Evolutionary conservation across 2,797 vertebrate genomes (phyloP), one percentile per base, ranked within the genome.

Genomic region (Microctenopoma steveboyesi): DNA sequence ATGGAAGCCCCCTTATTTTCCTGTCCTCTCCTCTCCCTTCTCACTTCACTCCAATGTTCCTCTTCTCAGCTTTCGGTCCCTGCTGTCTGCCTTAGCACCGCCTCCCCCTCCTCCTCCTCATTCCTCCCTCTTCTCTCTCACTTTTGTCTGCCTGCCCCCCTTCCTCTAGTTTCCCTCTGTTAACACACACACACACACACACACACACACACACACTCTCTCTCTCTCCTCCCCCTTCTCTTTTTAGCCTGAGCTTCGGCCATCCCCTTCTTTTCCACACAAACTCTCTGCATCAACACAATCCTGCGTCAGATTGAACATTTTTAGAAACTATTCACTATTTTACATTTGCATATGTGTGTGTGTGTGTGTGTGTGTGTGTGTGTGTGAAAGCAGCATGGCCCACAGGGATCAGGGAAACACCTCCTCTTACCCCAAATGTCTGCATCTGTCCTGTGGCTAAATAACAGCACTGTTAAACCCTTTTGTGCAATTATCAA

Each of bases 11-110:
- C 76, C 72, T 88, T 83, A 76, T 82, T 87, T 86, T 85, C 62
- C 64, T 79, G 59, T 76, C 64, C 78, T 81, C 69, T 80, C 64
- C 84, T 80, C 76, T 70, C 81, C 77, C 83, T 74, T 79, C 87
- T 87, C 81, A 87, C 86, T 87, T 80, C 76, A 77, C 82, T 85
- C 85, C 69, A 81, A 77, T 89, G 85, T 84, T 87, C 79, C 79
- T 83, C 84, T 83, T 86, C 88, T 90, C 86, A 85, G 88, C 82
- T 91, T 91, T 90, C 89, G 79, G 89, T 87, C 84, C 83, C 83
- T 82, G 84, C 88, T 88, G 89, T 83, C 91, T 89, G 84, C 82
- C 70, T 84, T 87, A 88, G 92, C 87, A 78, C 91, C 91, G 85
- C 92, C 92, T 82, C 76, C 85, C 83, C 30, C 30, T 33, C 30